Evolutionary conservation across 2,797 vertebrate species (phyloP).

Genomic region (Sebastes melanostomus): DNA sequence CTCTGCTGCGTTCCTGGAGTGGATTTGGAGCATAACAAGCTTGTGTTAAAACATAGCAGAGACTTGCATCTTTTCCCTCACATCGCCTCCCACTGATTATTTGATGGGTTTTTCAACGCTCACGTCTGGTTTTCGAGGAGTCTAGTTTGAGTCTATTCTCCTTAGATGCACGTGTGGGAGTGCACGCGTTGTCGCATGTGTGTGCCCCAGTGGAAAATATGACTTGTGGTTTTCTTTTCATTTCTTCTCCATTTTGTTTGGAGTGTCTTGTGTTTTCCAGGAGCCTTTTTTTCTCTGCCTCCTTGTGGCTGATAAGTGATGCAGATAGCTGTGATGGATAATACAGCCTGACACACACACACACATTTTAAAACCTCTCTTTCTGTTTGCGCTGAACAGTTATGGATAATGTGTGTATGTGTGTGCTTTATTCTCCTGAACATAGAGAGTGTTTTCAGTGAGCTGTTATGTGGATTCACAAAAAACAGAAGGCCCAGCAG

Average conservation of each 20-base stretch:
- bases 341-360: constrained; percentile 26
- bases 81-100: constrained; percentile 55
- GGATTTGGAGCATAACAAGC: constrained; percentile 54
- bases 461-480: constrained; percentile 57
- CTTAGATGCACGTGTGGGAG: not conserved
- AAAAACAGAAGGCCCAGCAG: constrained; percentile 50
- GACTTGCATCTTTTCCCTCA: constrained; percentile 20
- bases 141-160: constrained; percentile 9
- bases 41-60: constrained; percentile 57
- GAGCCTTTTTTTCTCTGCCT: constrained; percentile 36
- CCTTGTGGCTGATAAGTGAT: constrained; percentile 65
- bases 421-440: constrained; percentile 37
- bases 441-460: constrained; percentile 30
- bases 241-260: constrained; percentile 63
- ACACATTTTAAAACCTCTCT: constrained; percentile 7
- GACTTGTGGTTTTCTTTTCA: constrained; percentile 56
- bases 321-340: constrained; percentile 70
- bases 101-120: constrained; percentile 42
- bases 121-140: constrained; percentile 17
- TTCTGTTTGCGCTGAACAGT: constrained; percentile 40
- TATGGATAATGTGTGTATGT: constrained; percentile 9
- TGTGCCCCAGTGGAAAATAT: constrained; percentile 45
- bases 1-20: constrained; percentile 34
- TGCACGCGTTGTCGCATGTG: constrained; percentile 5
- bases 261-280: constrained; percentile 46